Conservation (phyloP, 1,140 invertebrate genomes). For the Drosophila tristis region DNA sequence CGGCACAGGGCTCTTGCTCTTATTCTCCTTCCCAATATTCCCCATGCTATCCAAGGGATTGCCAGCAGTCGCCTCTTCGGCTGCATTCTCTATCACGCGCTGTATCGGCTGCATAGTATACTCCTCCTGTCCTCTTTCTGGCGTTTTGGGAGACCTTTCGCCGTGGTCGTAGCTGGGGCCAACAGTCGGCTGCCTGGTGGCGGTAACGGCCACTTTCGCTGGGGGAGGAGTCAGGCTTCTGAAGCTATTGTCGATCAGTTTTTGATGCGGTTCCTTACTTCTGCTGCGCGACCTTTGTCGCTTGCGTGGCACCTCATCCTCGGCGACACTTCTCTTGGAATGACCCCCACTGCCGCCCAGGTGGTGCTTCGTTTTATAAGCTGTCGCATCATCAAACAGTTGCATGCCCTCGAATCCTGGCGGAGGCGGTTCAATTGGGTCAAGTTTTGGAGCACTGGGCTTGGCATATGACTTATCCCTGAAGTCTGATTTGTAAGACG, state of each 20-base stretch:
- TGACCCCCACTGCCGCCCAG: constrained; percentile 3
- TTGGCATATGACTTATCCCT: constrained; percentile 46
- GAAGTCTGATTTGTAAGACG: constrained; percentile 44
- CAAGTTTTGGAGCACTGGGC: constrained; percentile 34
- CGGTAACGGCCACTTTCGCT: constrained; percentile 28
- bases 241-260: constrained; percentile 28
- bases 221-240: constrained; percentile 69
- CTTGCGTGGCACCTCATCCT: constrained; percentile 41
- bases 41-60: constrained; percentile 18
- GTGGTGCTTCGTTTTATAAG: constrained; percentile 32
- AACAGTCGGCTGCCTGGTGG: constrained; percentile 30
- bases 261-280: constrained; percentile 29
- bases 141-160: constrained; percentile 56
- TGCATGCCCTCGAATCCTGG: constrained; percentile 64
- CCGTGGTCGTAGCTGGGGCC: constrained; percentile 17
- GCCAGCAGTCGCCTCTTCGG: constrained; percentile 1
- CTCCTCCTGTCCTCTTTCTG: constrained; percentile 34
- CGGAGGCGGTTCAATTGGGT: constrained; percentile 62
- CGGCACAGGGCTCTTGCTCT: constrained; percentile 33
- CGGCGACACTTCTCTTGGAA: constrained; percentile 14
- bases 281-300: constrained; percentile 51
- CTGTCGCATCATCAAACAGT: constrained; percentile 46
- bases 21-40: constrained; percentile 57
- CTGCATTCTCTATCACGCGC: background rate
- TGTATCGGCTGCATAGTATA: constrained; percentile 1